Evolutionary conservation across 2,888 invertebrate genomes (phyloP).

Genomic region (Chelonus formosanus): DNA sequence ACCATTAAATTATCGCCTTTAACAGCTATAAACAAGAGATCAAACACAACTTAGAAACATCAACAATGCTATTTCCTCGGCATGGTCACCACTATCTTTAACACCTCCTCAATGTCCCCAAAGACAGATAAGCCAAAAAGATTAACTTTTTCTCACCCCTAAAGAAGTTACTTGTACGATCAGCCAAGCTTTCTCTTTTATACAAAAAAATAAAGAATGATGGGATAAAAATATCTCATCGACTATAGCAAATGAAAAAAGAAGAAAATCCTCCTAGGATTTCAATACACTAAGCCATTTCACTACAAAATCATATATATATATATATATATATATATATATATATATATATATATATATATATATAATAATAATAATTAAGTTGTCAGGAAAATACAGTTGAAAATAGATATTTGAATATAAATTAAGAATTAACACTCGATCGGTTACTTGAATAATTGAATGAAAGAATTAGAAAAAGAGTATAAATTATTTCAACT

Average conservation of each 20-base stretch:
- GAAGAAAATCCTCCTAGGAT: background rate
- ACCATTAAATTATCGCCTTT: slow-evolving; percentile 22
- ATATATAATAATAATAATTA: no score
- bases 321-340: no score
- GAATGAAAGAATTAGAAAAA: no score
- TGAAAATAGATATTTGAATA: background rate
- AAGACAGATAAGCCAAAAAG: slow-evolving; percentile 26
- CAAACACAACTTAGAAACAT: slow-evolving; percentile 3
- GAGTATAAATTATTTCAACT: no score
- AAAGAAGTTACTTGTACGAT: background rate
- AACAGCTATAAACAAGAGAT: slow-evolving; percentile 14
- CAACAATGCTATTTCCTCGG: slow-evolving; percentile 5
- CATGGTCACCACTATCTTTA: slow-evolving; percentile 8
- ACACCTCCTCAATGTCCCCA: slow-evolving; percentile 1
- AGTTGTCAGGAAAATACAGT: background rate
- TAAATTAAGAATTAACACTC: background rate
- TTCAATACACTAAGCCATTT: no score
- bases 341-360: no score
- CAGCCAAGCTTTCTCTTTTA: background rate
- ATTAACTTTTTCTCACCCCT: slow-evolving; percentile 13
- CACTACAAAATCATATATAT: background rate
- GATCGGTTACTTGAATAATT: no score
- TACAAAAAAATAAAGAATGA: slow-evolving; percentile 1
- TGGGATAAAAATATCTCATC: background rate
- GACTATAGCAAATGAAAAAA: background rate